Conservation (phyloP, 2,888 invertebrate genomes). For the Glyphotaelius pellucidus region DNA sequence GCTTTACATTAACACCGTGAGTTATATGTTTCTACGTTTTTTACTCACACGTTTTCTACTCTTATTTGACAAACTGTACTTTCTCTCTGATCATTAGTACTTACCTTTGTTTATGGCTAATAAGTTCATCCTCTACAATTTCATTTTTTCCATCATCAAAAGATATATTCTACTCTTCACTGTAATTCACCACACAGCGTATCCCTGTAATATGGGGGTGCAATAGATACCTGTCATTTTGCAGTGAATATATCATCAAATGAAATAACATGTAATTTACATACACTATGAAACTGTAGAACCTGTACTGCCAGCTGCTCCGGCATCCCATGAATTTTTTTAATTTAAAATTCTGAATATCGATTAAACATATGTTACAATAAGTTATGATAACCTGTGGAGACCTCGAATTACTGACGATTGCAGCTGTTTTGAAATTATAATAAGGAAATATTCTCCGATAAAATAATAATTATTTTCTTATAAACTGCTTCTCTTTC, state of each 20-base stretch:
- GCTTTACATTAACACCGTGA: too few species aligned
- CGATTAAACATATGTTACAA: not conserved
- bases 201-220: not conserved
- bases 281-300: not conserved
- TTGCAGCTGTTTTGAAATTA: not conserved
- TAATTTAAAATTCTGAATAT: not conserved
- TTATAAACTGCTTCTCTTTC: not conserved
- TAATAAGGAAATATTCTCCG: not conserved
- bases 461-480: not conserved
- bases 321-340: too few species aligned
- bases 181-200: not conserved
- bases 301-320: too few species aligned
- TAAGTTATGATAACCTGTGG: not conserved
- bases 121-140: not conserved
- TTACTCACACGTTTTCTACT: too few species aligned
- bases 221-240: not conserved
- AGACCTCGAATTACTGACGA: not conserved
- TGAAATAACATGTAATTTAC: not conserved
- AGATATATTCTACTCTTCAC: not conserved
- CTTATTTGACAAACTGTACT: too few species aligned
- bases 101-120: too few species aligned
- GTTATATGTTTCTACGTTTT: too few species aligned
- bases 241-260: not conserved
- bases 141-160: not conserved
- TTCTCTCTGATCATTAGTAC: too few species aligned